A percentile compares a stretch with the other conserved stretches of the same genome.
These are phyloP conservation scores for Nemopilema nomurai DNA, from an alignment of 30 jellyfish, hydroid and myxozoan genomes.

Conservation along the genomic window DNA sequence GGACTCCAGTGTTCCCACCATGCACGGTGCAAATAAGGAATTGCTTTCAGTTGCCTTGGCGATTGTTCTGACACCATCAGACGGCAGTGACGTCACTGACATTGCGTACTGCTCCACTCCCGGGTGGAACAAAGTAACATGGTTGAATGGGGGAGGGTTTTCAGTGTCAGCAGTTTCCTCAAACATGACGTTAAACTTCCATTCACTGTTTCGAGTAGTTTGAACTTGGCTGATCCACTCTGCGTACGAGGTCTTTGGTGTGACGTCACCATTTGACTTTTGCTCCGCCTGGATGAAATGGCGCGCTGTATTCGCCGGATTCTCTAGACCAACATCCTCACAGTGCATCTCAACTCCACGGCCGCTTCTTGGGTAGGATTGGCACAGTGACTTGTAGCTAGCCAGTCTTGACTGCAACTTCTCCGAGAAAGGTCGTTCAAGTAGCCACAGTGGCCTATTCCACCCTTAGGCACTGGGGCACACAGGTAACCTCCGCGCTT, in stretches of 20 bases:
- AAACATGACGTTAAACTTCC: conserved; percentile 61
- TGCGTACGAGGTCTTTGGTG: conserved; percentile 36
- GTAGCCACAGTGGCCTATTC: conserved; percentile 62
- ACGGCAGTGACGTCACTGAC: conserved; percentile 55
- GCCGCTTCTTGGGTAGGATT: conserved; percentile 54
- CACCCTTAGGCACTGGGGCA: conserved; percentile 63
- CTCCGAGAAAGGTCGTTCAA: conserved; percentile 34
- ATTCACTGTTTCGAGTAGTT: conserved; percentile 58
- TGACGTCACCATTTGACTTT: background rate
- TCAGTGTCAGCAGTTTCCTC: conserved; percentile 46
- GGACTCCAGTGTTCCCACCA: conserved; percentile 64
- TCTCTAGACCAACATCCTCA: conserved; percentile 58
- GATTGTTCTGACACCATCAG: conserved; percentile 26
- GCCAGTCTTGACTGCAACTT: conserved; percentile 29
- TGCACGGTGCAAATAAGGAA: conserved; percentile 65
- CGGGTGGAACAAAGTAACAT: conserved; percentile 45
- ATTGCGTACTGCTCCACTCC: conserved; percentile 65
- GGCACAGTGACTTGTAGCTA: conserved; percentile 36
- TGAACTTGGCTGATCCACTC: conserved; percentile 62
- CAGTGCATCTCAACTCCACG: conserved; percentile 71
- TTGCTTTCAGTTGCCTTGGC: conserved; percentile 52
- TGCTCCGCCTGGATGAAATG: conserved; percentile 11
- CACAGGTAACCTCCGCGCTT: conserved; percentile 71
- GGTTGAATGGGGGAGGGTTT: conserved; percentile 44
- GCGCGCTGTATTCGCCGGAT: conserved; percentile 57